Conservation (phyloP, 1,140 invertebrate species). For the Mycetomoellerius zeteki region DNA sequence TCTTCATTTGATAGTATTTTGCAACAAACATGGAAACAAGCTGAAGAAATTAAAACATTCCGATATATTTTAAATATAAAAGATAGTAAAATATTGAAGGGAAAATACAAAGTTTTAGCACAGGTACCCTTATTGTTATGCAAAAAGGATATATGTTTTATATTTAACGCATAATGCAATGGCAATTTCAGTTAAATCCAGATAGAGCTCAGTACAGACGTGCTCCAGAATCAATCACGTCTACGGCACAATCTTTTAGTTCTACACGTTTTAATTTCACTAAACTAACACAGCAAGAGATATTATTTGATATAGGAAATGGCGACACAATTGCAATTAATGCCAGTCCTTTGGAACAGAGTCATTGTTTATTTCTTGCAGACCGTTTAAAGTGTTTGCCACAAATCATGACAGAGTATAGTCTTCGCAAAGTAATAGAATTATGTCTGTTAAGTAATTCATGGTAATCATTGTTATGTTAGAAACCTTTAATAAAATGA, state of each 20-base stretch:
- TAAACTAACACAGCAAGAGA: slow-evolving; percentile 88
- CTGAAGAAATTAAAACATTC: slow-evolving; percentile 77
- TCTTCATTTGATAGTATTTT: slow-evolving; percentile 80
- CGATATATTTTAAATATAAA: slow-evolving; percentile 81
- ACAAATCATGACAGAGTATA: slow-evolving; percentile 88
- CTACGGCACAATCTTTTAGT: slow-evolving; percentile 89
- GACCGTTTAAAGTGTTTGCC: slow-evolving; percentile 87
- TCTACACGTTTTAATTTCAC: slow-evolving; percentile 90
- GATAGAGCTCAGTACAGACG: slow-evolving; percentile 88
- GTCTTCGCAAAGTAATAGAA: slow-evolving; percentile 86
- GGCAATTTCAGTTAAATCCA: slow-evolving; percentile 88
- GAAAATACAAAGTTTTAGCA: slow-evolving; percentile 82
- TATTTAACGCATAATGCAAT: slow-evolving; percentile 46
- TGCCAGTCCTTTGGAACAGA: slow-evolving; percentile 90
- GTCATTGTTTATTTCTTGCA: slow-evolving; percentile 90
- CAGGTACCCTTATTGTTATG: slow-evolving; percentile 79
- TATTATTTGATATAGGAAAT: slow-evolving; percentile 86
- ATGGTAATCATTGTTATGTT: slow-evolving; percentile 82
- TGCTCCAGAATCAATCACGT: slow-evolving; percentile 88
- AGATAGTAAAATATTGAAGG: slow-evolving; percentile 81
- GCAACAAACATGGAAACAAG: slow-evolving; percentile 78
- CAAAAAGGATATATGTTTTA: slow-evolving; percentile 30
- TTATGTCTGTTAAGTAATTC: slow-evolving; percentile 87
- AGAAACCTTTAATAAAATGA: background rate
- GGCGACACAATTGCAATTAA: slow-evolving; percentile 88